Base-by-base conservation (phyloP, 2,888 invertebrate genomes). In the Zaprionus obscuricornis region DNA sequence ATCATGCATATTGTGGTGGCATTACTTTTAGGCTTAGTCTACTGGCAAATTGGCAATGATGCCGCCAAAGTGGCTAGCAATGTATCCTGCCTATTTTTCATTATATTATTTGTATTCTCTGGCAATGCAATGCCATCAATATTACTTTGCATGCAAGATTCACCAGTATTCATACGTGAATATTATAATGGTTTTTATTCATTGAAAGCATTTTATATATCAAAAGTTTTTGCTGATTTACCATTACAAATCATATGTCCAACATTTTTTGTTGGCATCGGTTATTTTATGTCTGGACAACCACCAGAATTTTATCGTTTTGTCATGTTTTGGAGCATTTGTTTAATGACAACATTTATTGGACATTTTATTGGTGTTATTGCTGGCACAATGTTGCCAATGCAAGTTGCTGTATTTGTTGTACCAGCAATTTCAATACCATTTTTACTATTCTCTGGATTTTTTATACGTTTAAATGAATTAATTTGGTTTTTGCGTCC, bases 131-230 rank as follows among this genome's bases (percentile, higher is more conserved):
- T 96, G 92, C 94, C 96, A 5, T 95, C 97, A 36, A 93, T 96
- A 39, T 93, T 97, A 34, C 94, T 95, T 51, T 97, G 98, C 92
- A 95, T 96, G 20, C 91, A 94, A 82, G 96, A 96, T 90, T 92
- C 96, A 87, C 93, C 94, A 7, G 93, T 96, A 13, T 93, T 96
- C 60, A 92, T 94, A 4, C 91, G 96, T 31, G 97, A 97, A 85
- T 95, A 96, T 88, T 94, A 96, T 82, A 97, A 97, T 89, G 93
- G 96, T 51, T 97, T 96, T 96, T 97, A 97, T 90, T 95, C 95
- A 24, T 90, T 96, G 0, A 93, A 93, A 33, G 94, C 96, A 0
- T 96, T 96, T 90, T 97, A 95, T 86, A 88, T 94, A n/a, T 94
- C 96, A 2, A 94, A 95, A 50, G 92, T 95, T 6, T 89, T 95